Evolutionary conservation across 2,888 invertebrate genomes (phyloP), one percentile per base, ranked within the genome.

Genomic region (Allacma fusca): DNA sequence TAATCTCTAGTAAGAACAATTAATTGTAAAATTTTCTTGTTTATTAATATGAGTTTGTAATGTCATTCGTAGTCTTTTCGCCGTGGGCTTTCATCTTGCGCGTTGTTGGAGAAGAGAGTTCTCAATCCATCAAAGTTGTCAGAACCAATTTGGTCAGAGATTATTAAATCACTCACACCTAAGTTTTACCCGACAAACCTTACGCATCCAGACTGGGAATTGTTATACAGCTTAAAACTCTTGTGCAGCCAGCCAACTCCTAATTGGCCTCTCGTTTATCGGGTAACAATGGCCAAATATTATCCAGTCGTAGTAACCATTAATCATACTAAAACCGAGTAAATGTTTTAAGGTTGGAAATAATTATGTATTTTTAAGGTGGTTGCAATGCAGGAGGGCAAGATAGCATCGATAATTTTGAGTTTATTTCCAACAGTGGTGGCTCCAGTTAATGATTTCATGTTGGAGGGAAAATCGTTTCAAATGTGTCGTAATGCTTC

Each of bases 381-480:
- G 59, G 70, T 84, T 0, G 81, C 83, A 21, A 83, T 83, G 82
- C 79, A 81, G 69, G 77, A 83, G 40, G 82, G 81, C 28, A 80
- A 80, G 76, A 75, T 83, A 23, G 82, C 80, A 0, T 75, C 65
- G 24, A 80, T 83, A 71, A 80, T 84, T 24, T 65, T 84, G 1
- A 67, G 75, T 21, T 70, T 84, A 12, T 84, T 84, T 74, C 80
- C 83, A 13, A 81, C 81, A 1, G 80, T 83, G 4, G 64, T 80
- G 13, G 83, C 82, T 9, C 83, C 83, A 72, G 79, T 81, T 4
- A 76, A 69, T 43, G 81, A 83, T 70, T 83, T 84, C 34, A 78
- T 84, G 24, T 64, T 84, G 19, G 84, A 84, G 79, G 84, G 84
- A 9, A 82, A 83, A 77, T 81, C 79, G 12, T 84, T 83, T 74